Base-by-base conservation (phyloP, 2,797 vertebrate genomes). In the Chelon auratus region DNA sequence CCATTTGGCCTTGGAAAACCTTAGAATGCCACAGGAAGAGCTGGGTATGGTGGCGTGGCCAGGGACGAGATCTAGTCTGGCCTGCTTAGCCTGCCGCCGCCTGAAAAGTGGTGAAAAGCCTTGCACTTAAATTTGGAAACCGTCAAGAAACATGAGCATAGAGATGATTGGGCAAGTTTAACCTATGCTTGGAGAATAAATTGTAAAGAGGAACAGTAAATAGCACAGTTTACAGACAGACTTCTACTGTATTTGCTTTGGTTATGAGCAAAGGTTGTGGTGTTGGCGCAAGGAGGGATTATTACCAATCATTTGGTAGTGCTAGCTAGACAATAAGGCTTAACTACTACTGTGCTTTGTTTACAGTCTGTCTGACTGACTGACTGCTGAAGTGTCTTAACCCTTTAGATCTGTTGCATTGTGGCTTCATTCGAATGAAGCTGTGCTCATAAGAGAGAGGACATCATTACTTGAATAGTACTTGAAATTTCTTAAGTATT, bases 1-100 rank as follows among this genome's bases (percentile, higher is more conserved):
- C n/a, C 54, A 17, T 36, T 56, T 50, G 42, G 50, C 62, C 55
- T 55, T 55, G 17, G 43, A 69, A 54, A 12, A 40, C 26, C 30
- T 60, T 2, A 10, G 4, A 64, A 47, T 58, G 15, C 26, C 69
- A 36, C 15, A 42, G 48, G 1, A 48, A 15, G 37, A 59, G 7
- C 33, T 26, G 69, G 17, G 43, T 42, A 30, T 43, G 11, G 36
- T n/a, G n/a, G 43, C 14, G 42, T 22, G n/a, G 59, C 43, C 11
- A 18, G 5, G 66, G n/a, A 56, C 24, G 42, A n/a, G 1, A 3
- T 42, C 22, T 30, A 17, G 47, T 30, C 13, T 14, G 12, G 14
- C 11, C 42, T 18, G n/a, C 26, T 36, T 24, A 55, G 17, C 58
- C 8, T 47, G 45, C 10, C 14, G 36, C 18, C 61, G 51, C 15